These are phyloP conservation scores for Phoronis australis DNA, from an alignment of 2,888 invertebrate species.

Conservation along the genomic window DNA sequence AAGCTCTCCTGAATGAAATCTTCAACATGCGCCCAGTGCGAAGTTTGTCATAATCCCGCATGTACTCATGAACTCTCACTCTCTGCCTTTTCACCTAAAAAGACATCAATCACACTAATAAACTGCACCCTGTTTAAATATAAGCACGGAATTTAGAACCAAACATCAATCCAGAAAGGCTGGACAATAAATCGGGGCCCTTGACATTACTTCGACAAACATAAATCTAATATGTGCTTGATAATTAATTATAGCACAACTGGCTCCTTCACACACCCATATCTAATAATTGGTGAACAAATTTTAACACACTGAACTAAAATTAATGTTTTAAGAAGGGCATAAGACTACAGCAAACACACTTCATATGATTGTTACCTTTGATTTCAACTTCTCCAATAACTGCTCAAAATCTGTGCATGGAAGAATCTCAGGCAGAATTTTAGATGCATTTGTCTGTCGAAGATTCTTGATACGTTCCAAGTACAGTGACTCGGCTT, in stretches of 20 bases:
- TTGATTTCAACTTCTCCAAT: constrained; percentile 47
- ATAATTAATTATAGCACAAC: too few relatives aligned
- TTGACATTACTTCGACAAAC: too few relatives aligned
- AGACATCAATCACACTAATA: neutral
- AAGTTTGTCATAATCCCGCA: constrained; percentile 52
- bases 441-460: constrained; percentile 29
- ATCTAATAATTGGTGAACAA: too few relatives aligned
- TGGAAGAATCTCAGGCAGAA: constrained; percentile 31
- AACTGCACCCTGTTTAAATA: neutral
- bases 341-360: too few relatives aligned
- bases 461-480: constrained; percentile 38
- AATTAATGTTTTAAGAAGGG: too few relatives aligned
- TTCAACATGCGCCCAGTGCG: constrained; percentile 46
- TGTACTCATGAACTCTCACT: constrained; percentile 46
- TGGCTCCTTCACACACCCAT: too few relatives aligned
- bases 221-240: too few relatives aligned
- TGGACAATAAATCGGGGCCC: too few relatives aligned
- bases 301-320: too few relatives aligned
- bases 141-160: constrained; percentile 1
- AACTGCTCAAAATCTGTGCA: constrained; percentile 42
- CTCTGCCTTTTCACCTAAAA: constrained; percentile 46
- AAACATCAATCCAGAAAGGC: too few relatives aligned
- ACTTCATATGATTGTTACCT: too few relatives aligned
- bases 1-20: constrained; percentile 49
- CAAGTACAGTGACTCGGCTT: constrained; percentile 37